Evolutionary conservation across 2,888 invertebrate species (phyloP), one percentile per base, ranked within the genome.

Genomic region (Scelioninae gen. 2): DNA sequence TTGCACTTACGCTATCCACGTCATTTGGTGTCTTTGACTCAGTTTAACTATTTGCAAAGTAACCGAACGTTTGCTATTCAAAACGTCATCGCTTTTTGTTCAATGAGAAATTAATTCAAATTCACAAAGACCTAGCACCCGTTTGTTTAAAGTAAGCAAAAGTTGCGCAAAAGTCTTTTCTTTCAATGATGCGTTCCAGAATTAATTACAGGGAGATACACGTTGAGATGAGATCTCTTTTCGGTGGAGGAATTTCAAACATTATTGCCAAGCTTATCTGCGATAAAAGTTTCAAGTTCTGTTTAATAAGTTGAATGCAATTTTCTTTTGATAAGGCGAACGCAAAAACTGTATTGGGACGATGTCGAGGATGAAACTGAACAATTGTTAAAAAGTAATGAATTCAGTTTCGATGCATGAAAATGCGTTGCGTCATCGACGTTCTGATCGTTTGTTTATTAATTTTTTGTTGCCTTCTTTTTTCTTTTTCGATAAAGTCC

Each of bases 281-380:
- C 10, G 18, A 45, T 57, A 19, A 28, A 45, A 31, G 57, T 57
- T 46, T 60, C 25, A 35, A 15, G 46, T 60, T 60, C 16, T 13
- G 39, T 22, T 22, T 52, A 37, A 37, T 37, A 50, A 22, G 16
- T 13, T 11, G 35, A 39, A 7, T 35, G 11, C 11, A 35, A 11
- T 35, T 35, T 35, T 35, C 11, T 35, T 35, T 11, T 35, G 35
- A 35, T 35, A 35, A 35, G 35, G 11, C 11, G 11, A 3, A 5
- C 31, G 31, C 31, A n/a, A n/a, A n/a, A n/a, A n/a, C n/a, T n/a
- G n/a, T n/a, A n/a, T n/a, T n/a, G n/a, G n/a, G n/a, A n/a, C n/a
- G n/a, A n/a, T n/a, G n/a, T n/a, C n/a, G n/a, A n/a, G n/a, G n/a
- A n/a, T n/a, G n/a, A n/a, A n/a, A n/a, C n/a, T n/a, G n/a, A n/a